Base-by-base conservation (phyloP, 2,888 invertebrate species). In the Drosophila nigritarsus region DNA sequence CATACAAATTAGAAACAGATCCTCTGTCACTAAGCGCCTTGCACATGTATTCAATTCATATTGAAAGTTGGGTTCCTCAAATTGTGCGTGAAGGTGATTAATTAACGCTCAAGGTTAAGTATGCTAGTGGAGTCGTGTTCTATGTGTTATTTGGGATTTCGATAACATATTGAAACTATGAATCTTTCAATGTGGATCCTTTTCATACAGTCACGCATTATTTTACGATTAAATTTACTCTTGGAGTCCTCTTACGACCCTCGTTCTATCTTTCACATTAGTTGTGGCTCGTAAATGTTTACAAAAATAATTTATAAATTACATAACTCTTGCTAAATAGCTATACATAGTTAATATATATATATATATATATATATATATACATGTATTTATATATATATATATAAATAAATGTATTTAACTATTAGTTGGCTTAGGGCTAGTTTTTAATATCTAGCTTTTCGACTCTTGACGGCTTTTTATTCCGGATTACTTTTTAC, bases 271-370 rank as follows among this genome's bases (percentile, higher is more conserved):
- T 53, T 70, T 74, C 63, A 66, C 80, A 63, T 65, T 60, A n/a
- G 48, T 56, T 65, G 73, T 78, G 73, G 73, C 80, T 84, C 86
- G 76, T 89, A 89, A 87, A 88, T 82, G 82, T 81, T 83, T 80
- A 89, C 80, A 90, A 87, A 87, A 83, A 91, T 89, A 84, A 87
- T 82, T 82, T 87, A 88, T 88, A 85, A 89, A 78, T 84, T 84
- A 84, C 88, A 74, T 86, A 83, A 89, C 82, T 78, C 75, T 90
- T 62, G 71, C 80, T 71, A 71, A 74, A 70, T 81, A 70, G 55
- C 66, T 58, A 50, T 66, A 63, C 58, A 74, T 55, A 60, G 54
- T 53, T 59, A 51, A 42, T 66, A 68, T 65, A 54, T 66, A 69
- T 67, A 49, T 51, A 53, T 61, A 55, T 36, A 2, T 38, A 8